phyloP scores from a whole-genome alignment of 2,797 vertebrate genomes.

The Synaphobranchus kaupii region DNA sequence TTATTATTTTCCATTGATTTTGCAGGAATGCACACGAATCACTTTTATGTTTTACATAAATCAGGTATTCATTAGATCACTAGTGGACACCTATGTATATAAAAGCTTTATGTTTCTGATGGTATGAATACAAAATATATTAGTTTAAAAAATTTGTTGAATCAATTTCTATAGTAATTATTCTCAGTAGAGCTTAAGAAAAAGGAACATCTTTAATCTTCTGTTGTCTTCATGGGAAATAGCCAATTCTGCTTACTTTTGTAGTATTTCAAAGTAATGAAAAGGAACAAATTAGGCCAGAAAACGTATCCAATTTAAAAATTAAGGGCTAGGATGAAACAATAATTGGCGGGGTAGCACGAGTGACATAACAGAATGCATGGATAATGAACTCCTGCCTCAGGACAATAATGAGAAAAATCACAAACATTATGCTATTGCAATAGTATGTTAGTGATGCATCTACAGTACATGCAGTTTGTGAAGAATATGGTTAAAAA shows the following conservation, averaged over 20 bases:
- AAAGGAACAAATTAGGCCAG: neutral
- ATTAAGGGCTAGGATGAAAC: neutral
- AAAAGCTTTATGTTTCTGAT: neutral
- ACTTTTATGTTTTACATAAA: conserved; percentile 5
- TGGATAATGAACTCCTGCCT: neutral
- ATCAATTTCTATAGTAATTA: neutral
- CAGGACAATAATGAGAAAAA: neutral
- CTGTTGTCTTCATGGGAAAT: neutral
- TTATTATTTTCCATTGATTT: neutral
- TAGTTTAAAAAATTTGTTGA: neutral
- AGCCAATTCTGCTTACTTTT: neutral
- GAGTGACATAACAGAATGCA: neutral
- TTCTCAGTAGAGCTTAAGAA: neutral
- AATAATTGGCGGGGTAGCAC: neutral
- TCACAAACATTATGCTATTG: neutral
- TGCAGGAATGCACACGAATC: neutral
- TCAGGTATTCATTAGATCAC: neutral
- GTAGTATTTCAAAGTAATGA: neutral
- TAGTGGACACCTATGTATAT: neutral
- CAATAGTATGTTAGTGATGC: conserved; percentile 13
- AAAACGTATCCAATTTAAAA: neutral
- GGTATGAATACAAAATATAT: conserved; percentile 7
- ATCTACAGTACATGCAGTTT: neutral
- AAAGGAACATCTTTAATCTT: neutral
- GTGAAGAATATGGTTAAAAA: neutral